Evolutionary conservation across 2,888 invertebrate genomes (phyloP).

Genomic region (Coecobrya sp.): DNA sequence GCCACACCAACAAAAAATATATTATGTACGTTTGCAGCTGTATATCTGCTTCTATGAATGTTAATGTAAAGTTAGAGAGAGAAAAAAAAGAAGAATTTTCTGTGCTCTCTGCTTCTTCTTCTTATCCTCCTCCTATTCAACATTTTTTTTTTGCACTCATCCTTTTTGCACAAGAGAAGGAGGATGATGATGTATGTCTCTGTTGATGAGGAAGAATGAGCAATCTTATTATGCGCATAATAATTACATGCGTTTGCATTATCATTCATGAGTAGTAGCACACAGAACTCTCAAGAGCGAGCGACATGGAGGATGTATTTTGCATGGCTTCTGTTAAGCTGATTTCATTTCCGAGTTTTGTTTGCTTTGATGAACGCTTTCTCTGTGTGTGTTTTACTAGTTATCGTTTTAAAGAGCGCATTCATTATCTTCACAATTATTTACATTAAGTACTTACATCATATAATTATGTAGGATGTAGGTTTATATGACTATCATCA

Average conservation of each 20-base stretch:
- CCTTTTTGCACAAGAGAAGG: not conserved
- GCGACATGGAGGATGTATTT: not conserved
- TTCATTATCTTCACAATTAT: too few relatives aligned
- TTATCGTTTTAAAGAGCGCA: too few relatives aligned
- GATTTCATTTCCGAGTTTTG: not conserved
- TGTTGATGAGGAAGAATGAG: slow-evolving; percentile 42
- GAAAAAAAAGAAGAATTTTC: not conserved
- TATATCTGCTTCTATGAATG: not conserved
- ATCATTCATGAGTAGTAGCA: not conserved
- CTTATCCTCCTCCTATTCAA: not conserved
- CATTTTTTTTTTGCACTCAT: not conserved
- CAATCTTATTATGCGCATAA: slow-evolving; percentile 44
- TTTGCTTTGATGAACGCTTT: not conserved
- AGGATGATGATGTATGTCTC: slow-evolving; percentile 3
- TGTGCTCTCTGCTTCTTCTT: not conserved
- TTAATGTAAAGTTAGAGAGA: not conserved
- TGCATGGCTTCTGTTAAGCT: not conserved
- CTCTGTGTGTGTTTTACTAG: not conserved
- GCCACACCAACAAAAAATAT: slow-evolving; percentile 7
- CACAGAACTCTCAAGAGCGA: not conserved
- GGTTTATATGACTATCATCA: too few relatives aligned
- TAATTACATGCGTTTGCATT: slow-evolving; percentile 27
- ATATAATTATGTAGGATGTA: too few relatives aligned
- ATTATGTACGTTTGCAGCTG: not conserved
- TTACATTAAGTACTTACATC: too few relatives aligned